Evolutionary conservation across 2,888 invertebrate genomes (phyloP), one percentile per base, ranked within the genome.

Genomic region (Drosophila falleni): DNA sequence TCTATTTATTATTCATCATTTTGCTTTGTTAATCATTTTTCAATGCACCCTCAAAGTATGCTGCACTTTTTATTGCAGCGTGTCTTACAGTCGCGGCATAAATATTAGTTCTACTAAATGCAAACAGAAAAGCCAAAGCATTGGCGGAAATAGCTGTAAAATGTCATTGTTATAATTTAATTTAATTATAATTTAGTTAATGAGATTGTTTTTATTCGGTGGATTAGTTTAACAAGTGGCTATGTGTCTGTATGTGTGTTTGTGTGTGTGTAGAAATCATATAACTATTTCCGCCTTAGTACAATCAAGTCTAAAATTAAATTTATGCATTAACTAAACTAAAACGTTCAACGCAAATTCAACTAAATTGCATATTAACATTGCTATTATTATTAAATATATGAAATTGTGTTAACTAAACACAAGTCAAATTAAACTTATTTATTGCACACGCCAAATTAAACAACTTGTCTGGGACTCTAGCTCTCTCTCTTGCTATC

Each of bases 151-250:
- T 68, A 83, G 83, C 71, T 59, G 65, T 55, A 62, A 65, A 59
- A 54, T 15, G 55, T 44, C 19, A 54, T 62, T 74, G 58, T 69
- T 59, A 59, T 61, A 61, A 78, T 76, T 65, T 62, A 74, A 78
- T 78, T 80, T 31, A 31, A 31, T 31, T 31, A 31, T 31, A 31
- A 31, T 78, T 87, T 79, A 67, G 74, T 76, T 81, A 88, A 87
- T 87, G 89, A 87, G 87, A 85, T 89, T 87, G 89, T 87, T 75
- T 79, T 80, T 76, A 81, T 89, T 85, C 89, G 87, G 88, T 89
- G 88, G 86, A 89, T 87, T 85, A 80, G 87, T 82, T 89, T 87
- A 89, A 89, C 88, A 85, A 85, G 89, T 89, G 86, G 80, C 71
- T 85, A 76, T 85, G 73, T 76, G 50, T 73, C 26, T 61, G 41